A percentile compares a stretch with the other conserved stretches of the same genome.
Evolutionary conservation across 2,797 vertebrate species (phyloP).

Genomic region (Paratrypauchen microcephalus): DNA sequence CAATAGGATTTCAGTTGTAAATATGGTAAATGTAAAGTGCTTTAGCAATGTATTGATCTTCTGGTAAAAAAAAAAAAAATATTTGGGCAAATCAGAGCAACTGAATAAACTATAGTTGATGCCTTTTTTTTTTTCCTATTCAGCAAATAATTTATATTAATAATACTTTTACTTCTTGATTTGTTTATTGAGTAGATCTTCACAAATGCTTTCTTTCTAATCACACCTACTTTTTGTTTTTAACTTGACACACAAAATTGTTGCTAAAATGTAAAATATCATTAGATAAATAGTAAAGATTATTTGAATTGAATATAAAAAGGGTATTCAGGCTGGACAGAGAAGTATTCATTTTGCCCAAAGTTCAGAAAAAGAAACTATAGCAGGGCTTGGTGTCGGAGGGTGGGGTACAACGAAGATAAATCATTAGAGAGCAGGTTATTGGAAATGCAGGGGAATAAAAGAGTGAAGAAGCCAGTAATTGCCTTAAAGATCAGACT

Average conservation of each 20-base stretch:
- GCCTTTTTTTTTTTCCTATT: not conserved
- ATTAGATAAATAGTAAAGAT: not conserved
- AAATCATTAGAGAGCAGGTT: conserved; percentile 89
- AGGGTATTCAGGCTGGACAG: conserved; percentile 51
- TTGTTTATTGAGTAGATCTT: not conserved
- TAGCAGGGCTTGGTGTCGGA: conserved; percentile 40
- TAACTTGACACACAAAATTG: not conserved
- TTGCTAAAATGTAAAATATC: not conserved
- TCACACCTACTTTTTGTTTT: not conserved
- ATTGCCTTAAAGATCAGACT: conserved; percentile 99
- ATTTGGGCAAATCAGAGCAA: not conserved
- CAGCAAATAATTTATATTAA: not conserved
- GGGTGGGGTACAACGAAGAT: conserved; percentile 68
- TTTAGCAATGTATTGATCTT: not conserved
- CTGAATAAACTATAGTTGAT: not conserved
- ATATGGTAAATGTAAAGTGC: not conserved
- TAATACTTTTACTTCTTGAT: not conserved
- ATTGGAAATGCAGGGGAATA: conserved; percentile 88
- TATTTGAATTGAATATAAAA: not conserved
- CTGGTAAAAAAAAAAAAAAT: too few relatives aligned
- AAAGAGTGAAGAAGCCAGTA: conserved; percentile 93
- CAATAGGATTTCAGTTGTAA: not conserved
- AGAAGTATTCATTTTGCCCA: conserved; percentile 66
- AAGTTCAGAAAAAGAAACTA: conserved; percentile 59
- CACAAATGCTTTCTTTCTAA: not conserved